These are phyloP conservation scores for Hecatera dysodea DNA, from an alignment of 2,888 invertebrate species.

Conservation along the genomic window DNA sequence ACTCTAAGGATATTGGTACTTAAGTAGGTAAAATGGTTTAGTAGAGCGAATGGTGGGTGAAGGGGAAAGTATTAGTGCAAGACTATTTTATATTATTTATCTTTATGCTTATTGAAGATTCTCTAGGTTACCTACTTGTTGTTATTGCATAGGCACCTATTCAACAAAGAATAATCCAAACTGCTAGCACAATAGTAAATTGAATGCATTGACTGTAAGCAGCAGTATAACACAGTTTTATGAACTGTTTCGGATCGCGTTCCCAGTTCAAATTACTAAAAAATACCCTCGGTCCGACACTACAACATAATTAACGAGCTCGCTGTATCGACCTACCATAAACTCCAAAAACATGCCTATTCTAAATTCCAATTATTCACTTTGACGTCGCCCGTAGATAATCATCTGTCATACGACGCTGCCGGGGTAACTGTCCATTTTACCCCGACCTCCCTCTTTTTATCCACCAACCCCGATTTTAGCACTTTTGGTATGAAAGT, in stretches of 20 bases:
- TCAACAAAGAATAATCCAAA: not conserved
- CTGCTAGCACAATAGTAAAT: not conserved
- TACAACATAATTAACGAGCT: slow-evolving; percentile 47
- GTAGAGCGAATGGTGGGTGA: too few relatives aligned
- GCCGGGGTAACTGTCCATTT: slow-evolving; percentile 78
- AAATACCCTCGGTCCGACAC: slow-evolving; percentile 33
- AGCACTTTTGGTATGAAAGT: slow-evolving; percentile 40
- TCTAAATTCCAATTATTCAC: slow-evolving; percentile 90
- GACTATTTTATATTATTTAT: not conserved
- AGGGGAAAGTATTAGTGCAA: not conserved
- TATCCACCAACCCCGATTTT: slow-evolving; percentile 64
- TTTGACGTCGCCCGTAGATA: slow-evolving; percentile 89
- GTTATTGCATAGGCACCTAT: not conserved
- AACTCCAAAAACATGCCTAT: slow-evolving; percentile 76
- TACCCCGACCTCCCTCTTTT: slow-evolving; percentile 73
- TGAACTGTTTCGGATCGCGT: slow-evolving; percentile 4
- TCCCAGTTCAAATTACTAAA: slow-evolving; percentile 40
- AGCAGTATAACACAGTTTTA: not conserved
- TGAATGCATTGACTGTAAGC: not conserved
- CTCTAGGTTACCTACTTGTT: too few relatives aligned
- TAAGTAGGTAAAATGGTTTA: not conserved
- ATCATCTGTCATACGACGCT: slow-evolving; percentile 89
- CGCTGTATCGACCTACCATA: slow-evolving; percentile 65
- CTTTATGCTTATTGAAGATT: not conserved
- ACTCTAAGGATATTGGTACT: not conserved